phyloP scores from a whole-genome alignment of 2,797 vertebrate species.

The Anniella stebbinsi region DNA sequence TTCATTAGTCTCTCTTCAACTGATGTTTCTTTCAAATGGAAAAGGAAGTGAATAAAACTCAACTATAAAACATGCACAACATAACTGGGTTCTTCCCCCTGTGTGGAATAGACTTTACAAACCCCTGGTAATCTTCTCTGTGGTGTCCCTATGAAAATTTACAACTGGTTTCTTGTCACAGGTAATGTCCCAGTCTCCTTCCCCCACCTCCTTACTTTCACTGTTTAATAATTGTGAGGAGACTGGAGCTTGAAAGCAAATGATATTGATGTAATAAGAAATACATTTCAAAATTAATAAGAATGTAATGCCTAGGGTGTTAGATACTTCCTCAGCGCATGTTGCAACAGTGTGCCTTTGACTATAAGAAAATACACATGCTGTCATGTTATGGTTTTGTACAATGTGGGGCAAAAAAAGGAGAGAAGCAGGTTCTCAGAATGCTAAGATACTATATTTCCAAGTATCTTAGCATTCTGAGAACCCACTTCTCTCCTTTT shows the following conservation, averaged over 20 bases:
- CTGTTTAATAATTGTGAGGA: not conserved
- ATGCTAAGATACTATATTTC: too few relatives aligned
- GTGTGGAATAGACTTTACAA: not conserved
- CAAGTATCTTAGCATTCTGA: too few relatives aligned
- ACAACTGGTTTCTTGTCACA: not conserved
- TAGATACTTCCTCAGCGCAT: not conserved
- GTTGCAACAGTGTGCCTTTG: not conserved
- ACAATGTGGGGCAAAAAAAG: too few relatives aligned
- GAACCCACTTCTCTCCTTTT: too few relatives aligned
- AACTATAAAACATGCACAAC: not conserved
- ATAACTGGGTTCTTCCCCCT: slow-evolving; percentile 2
- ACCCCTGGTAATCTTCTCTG: not conserved
- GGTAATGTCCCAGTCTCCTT: not conserved
- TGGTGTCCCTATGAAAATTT: not conserved
- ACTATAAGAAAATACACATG: not conserved
- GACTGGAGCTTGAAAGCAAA: not conserved
- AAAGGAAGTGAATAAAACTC: not conserved
- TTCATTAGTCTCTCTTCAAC: not conserved
- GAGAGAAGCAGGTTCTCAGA: too few relatives aligned
- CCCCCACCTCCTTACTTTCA: not conserved
- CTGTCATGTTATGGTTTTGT: not conserved
- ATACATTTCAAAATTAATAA: not conserved
- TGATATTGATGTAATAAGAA: not conserved
- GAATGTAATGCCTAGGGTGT: too few relatives aligned
- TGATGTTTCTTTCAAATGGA: slow-evolving; percentile 3